Base-by-base conservation (phyloP, 2,888 invertebrate species). In the Erebia epiphron region DNA sequence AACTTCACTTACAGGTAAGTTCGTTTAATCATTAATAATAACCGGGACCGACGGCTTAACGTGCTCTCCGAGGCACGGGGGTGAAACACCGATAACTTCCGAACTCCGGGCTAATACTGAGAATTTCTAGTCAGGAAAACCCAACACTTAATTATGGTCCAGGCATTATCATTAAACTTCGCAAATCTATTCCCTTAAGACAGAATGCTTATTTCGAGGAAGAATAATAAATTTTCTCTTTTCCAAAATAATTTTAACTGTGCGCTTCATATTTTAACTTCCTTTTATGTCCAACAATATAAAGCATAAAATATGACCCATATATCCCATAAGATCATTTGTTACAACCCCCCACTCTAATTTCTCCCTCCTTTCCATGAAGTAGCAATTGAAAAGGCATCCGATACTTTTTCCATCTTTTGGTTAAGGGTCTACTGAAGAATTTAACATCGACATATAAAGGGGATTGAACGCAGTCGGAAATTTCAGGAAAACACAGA, bases 391-490 rank as follows among this genome's bases (percentile, higher is more conserved):
- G 86, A 84, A 85, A 87, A 82, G 83, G 83, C 80, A 83, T 82
- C 77, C 78, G 78, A 75, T 80, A 80, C 84, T 87, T 87, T 86
- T 89, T 88, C 83, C 87, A 87, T 88, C 89, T 89, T 87, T 86
- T 85, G 82, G 62, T 49, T 49, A 62, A 49, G 62, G 62, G 85
- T 82, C 86, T 86, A 82, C 82, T 91, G 86, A 91, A 91, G 92
- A 92, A 92, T 92, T 92, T 91, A 90, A 90, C 86, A 85, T 91
- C 92, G 90, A 91, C 91, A 91, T 91, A 91, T 91, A 92, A 90
- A 89, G 85, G 87, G 89, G 87, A 82, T 74, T 76, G 86, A 85
- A 84, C 79, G 73, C 79, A 77, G 81, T 83, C 84, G 80, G 82
- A 78, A 84, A 86, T 82, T 84, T 82, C 79, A 80, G 68, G 68